phyloP scores from a whole-genome alignment of 1,140 invertebrate species.

The Zaprionus camerounensis region DNA sequence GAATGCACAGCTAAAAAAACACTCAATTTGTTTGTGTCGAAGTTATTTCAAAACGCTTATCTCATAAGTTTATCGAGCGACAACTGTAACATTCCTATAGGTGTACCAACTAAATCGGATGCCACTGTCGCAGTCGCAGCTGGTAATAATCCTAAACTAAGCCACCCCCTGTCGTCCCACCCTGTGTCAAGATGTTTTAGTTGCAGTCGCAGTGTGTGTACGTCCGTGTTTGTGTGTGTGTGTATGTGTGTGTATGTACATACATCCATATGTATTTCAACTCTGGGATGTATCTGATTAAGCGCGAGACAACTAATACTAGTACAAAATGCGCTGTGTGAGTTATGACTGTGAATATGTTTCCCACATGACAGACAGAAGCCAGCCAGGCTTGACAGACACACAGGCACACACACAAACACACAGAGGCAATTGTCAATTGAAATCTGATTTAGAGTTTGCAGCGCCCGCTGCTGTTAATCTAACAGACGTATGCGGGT shows the following conservation, averaged over 20 bases:
- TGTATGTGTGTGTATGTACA: not conserved
- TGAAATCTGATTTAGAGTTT: constrained; percentile 2
- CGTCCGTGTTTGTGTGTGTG: not conserved
- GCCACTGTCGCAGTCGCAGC: constrained; percentile 27
- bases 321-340: not conserved
- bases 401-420: no score
- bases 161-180: not conserved
- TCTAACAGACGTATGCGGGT: not conserved
- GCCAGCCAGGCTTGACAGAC: no score
- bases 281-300: constrained; percentile 9
- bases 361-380: constrained; percentile 8
- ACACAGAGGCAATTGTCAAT: not conserved
- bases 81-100: not conserved
- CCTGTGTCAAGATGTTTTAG: not conserved
- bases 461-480: not conserved
- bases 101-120: constrained; percentile 15
- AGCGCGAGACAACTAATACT: not conserved
- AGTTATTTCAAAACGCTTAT: not conserved
- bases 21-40: not conserved
- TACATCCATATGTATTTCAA: not conserved
- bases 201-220: not conserved
- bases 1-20: not conserved
- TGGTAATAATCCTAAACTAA: constrained; percentile 38
- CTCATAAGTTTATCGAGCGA: not conserved
- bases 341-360: constrained; percentile 12